Base-by-base conservation (phyloP, 2,888 invertebrate genomes). In the Microdon myrmicae region DNA sequence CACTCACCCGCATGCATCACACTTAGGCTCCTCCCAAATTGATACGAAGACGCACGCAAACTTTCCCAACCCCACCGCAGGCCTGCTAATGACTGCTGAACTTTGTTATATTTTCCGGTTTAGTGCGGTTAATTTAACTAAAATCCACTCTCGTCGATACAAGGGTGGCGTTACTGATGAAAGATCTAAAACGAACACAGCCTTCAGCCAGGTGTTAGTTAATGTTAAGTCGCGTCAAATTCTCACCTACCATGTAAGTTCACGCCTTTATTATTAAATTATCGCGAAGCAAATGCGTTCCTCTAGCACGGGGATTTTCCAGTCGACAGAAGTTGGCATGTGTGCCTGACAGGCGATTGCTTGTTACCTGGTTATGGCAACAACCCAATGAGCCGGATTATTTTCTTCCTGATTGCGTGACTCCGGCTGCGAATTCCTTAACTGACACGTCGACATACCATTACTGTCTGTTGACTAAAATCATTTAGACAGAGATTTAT, bases 391-490 rank as follows among this genome's bases (percentile, higher is more conserved):
- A 38, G 12, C 7, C 22, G 38, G 38, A 29, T 39, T 26, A 28
- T 29, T 19, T 32, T 4, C 9, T n/a, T 2, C 16, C 13, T 22
- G 17, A 8, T 49, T 56, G 61, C 49, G 61, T 56, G 61, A 34
- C 44, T 28, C 29, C 39, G 41, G 28, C 39, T 31, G 34, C 19
- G 48, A 32, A 60, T 55, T 49, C 38, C 38, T 39, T 41, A 16
- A 45, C 32, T 13, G 32, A 53, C 58, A 64, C 47, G 58, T 38
- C 58, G 51, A 64, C 64, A 64, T 58, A 58, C 58, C 43, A 64
- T 64, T 64, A 64, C 47, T 53, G 58, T 64, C 51, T 64, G 51
- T 47, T 58, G 58, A 37, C 51, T 64, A 43, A 53, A 58, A 64
- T 58, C 51, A 64, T 53, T 58, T 47, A 47, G 64, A 51, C 23